These are phyloP conservation scores for Ciconia maguari DNA, from an alignment of 2,113 vertebrate species.

Conservation along the genomic window DNA sequence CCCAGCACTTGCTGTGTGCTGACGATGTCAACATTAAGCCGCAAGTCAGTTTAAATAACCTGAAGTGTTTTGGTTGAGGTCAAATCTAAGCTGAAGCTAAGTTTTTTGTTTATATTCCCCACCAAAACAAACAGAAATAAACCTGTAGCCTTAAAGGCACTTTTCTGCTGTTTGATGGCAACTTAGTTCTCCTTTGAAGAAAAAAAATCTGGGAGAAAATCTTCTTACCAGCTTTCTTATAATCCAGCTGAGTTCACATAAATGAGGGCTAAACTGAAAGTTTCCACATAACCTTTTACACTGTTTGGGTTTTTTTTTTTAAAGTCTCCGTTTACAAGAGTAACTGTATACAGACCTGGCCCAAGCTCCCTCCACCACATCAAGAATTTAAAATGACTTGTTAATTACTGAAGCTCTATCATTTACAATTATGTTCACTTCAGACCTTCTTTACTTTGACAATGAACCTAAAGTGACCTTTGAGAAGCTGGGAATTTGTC, in stretches of 20 bases:
- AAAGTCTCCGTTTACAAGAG: neutral
- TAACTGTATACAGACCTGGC: neutral
- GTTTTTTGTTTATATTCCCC: neutral
- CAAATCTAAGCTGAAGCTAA: neutral
- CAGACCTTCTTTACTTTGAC: neutral
- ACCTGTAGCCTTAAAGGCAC: neutral
- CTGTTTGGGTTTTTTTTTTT: neutral
- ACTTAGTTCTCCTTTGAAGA: neutral
- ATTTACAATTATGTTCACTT: neutral
- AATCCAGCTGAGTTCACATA: neutral
- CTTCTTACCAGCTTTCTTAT: neutral
- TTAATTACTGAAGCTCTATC: neutral
- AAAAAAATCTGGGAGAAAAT: neutral
- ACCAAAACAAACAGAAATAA: neutral
- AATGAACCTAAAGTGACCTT: rapidly evolving
- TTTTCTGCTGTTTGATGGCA: neutral
- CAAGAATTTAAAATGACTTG: neutral
- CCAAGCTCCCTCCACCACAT: neutral
- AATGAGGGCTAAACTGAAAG: neutral
- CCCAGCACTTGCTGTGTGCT: neutral
- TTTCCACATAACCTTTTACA: neutral
- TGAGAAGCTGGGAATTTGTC: neutral
- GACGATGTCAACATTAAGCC: rapidly evolving
- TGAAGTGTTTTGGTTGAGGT: neutral
- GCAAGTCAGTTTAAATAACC: neutral